A percentile compares a stretch with the other conserved stretches of the same genome.
Conservation (phyloP, 1,140 invertebrate genomes). For the Whitmania pigra region DNA sequence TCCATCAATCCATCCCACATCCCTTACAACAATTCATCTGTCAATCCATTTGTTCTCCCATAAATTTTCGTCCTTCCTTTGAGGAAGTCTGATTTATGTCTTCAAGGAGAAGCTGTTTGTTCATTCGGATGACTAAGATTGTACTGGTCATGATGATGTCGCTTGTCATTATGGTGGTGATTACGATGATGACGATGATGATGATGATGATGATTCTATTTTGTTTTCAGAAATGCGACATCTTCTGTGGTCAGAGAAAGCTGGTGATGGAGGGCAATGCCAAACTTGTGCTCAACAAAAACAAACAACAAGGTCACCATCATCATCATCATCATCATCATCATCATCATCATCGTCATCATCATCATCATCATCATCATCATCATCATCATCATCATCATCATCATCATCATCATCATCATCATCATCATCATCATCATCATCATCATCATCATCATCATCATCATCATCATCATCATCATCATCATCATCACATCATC, state of each 20-base stretch:
- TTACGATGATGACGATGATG: background rate
- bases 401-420: constrained; percentile 4
- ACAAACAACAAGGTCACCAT: constrained; percentile 36
- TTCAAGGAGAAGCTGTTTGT: background rate
- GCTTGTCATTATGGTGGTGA: constrained; percentile 9
- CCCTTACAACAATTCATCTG: no score
- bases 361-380: constrained; percentile 2
- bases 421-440: no score
- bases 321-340: background rate
- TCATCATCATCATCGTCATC: constrained; percentile 5
- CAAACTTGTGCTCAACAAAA: constrained; percentile 40
- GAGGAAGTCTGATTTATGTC: background rate
- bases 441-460: no score
- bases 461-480: no score
- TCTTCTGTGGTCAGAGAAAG: constrained; percentile 65
- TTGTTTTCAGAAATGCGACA: constrained; percentile 51
- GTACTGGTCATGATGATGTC: background rate
- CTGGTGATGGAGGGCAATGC: constrained; percentile 45
- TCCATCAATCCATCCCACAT: background rate
- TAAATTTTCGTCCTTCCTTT: no score
- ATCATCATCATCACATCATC: no score
- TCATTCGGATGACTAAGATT: background rate
- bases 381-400: background rate
- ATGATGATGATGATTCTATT: constrained; percentile 46
- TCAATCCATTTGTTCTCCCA: background rate